Percentiles rank a stretch among this genome's conserved stretches.
These are phyloP conservation scores for Heterochromis multidens DNA, from an alignment of 2,113 vertebrate genomes.

Conservation along the genomic window DNA sequence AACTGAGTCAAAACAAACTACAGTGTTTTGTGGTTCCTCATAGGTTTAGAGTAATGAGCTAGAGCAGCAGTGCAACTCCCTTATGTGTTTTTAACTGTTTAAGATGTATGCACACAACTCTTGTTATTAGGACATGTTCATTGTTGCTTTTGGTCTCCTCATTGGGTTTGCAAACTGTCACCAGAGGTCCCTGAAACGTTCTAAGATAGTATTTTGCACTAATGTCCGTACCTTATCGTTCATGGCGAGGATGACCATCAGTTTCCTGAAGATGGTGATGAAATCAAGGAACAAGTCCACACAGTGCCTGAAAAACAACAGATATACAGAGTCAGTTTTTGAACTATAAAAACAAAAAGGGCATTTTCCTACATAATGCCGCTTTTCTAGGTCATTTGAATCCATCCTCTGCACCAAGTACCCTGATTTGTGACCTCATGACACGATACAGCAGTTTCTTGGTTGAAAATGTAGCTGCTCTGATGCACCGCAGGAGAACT, in stretches of 20 bases:
- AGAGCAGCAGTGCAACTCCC: background rate
- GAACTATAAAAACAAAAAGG: background rate
- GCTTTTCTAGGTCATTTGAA: background rate
- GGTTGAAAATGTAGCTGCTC: background rate
- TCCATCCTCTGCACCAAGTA: background rate
- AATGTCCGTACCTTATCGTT: constrained; percentile 83
- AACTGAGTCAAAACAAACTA: background rate
- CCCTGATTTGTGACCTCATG: background rate
- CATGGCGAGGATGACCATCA: constrained; percentile 92
- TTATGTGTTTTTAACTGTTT: background rate
- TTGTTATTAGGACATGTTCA: background rate
- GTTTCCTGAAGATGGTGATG: constrained; percentile 93
- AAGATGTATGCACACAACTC: background rate
- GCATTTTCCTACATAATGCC: background rate
- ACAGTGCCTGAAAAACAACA: constrained; percentile 81
- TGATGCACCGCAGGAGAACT: background rate
- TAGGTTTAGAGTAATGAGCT: background rate
- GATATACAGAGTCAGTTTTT: background rate
- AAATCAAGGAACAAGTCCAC: constrained; percentile 95
- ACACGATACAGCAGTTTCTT: background rate
- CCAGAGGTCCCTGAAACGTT: background rate
- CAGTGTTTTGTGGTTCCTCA: background rate
- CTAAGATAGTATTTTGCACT: background rate
- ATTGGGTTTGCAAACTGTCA: background rate
- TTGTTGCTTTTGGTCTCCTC: too few species aligned